Evolutionary conservation across 2,797 vertebrate species (phyloP), one percentile per base, ranked within the genome.

Genomic region (Falco peregrinus): DNA sequence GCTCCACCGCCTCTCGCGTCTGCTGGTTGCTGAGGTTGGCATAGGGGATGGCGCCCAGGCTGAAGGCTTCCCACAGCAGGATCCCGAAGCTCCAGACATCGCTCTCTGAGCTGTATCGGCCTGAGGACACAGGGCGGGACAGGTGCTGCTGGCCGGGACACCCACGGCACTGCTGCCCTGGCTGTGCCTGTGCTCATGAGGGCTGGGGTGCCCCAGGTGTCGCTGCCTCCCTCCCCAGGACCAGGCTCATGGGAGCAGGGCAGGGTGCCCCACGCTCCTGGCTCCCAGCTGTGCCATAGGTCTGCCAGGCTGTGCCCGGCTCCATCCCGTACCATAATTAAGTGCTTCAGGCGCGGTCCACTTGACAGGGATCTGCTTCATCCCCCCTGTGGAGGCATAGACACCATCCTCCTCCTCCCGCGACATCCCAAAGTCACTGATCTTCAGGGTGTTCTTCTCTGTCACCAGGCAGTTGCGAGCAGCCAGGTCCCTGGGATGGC

Each of bases 391-490:
- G 74, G 99, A 98, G 11, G 99, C 98, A 7, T 99, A 99, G 68
- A 99, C 70, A 0, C 99, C 99, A 1, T 99, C 99, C 11, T 99
- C 98, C 79, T 99, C 98, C 94, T 99, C 98, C 41, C 99, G 99
- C 11, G 99, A 99, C 99, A 99, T 99, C 84, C 99, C 99, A 13
- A 99, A 99, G 97, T 99, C 99, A 16, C 99, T 99, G 98, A 99
- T 99, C 97, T 99, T 99, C 96, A 99, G 98, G 28, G 97, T 50
- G 3, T 99, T 99, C 87, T 98, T 97, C 90, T 99, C 99, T 0
- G 99, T 98, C 92, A 99, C 99, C 79, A 99, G 98, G 97, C 99
- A 99, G 98, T 99, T 99, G 76, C 99, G 98, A 3, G 99, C 99
- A 10, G 99, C 99, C 92, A 99, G 97, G 96, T 99, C 99, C 94